Base-by-base conservation (phyloP, 2,888 invertebrate genomes). In the Rhorus exstirpatorius region DNA sequence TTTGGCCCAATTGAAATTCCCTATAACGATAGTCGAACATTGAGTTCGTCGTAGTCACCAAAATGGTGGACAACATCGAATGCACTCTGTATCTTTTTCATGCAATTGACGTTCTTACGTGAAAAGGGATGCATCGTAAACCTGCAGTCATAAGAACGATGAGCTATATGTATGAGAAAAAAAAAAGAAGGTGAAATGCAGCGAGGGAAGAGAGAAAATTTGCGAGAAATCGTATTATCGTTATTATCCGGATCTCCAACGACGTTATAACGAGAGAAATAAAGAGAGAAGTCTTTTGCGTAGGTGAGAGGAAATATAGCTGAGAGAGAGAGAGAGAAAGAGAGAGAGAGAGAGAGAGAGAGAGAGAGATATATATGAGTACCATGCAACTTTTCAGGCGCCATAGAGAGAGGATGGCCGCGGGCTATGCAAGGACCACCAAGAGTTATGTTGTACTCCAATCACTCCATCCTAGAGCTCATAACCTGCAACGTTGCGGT, bases 261-360 rank as follows among this genome's bases (percentile, higher is more conserved):
- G 35, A 67, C 26, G 55, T 21, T 12, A 21, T 10, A n/a, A 24
- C 26, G 55, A 51, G 41, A 55, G 35, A 44, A 44, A 31, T 6
- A 31, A 6, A 31, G 53, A n/a, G 41, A 65, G 44, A 70, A 12
- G 31, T 31, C 26, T 77, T 81, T 75, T 70, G 88, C 87, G 89
- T 89, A 89, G 89, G 89, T 88, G 87, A 86, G 58, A 35, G n/a
- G 35, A 58, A 58, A 35, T 58, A 87, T 79, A 81, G 70, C 61
- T 55, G 35, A 63, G 77, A 67, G 51, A 24, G 53, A 78, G 14
- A 46, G 44, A 70, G 53, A n/a, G 19, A 51, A 31, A 6, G 41
- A 78, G 8, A 76, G 58, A 46, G 41, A 24, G 38, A 24, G 55
- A 17, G 58, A 44, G 44, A 53, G 31, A 44, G 17, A 58, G 24